Base-by-base conservation (phyloP, 1,140 invertebrate species). In the Papilio helenus region DNA sequence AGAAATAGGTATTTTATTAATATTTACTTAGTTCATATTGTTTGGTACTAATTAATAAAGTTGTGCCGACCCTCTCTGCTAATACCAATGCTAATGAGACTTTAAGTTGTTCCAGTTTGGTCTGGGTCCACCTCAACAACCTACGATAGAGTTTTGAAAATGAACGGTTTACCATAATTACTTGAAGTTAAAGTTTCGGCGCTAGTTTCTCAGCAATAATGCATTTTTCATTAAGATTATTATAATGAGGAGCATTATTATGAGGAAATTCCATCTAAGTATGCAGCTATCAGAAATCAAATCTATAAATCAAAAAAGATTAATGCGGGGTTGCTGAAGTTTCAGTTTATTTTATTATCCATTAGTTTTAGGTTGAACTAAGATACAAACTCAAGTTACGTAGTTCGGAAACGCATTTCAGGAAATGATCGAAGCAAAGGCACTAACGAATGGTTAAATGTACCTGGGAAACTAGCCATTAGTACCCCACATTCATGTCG, bases 131-230 rank as follows among this genome's bases (percentile, higher is more conserved):
- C 73, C 49, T 58, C 73, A 76, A 76, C 44, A 76, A 76, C 49
- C 49, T 76, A 76, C 73, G 49, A 76, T 76, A 76, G 74, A 76
- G 74, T 76, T 76, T 76, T 76, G 51, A 76, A 76, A 76, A 76
- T 76, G 74, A 58, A 76, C 51, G 74, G 74, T 76, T 76, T 76
- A 76, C 74, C 74, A 76, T 76, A 76, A 76, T 76, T 76, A 51
- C 51, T 76, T 42, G 8, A 76, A 76, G 74, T 76, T 76, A 34
- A 29, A 68, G 12, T 68, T 68, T 61, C 20, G 58, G 61, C 14
- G 26, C 4, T 68, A 68, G 61, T 68, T 68, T 68, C 23, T 14
- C 14, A 68, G 12, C 16, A 68, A 58, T 20, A 58, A 29, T 68
- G 23, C 61, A 68, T 68, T 68, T 29, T 68, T 68, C 14, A 68